Conservation (phyloP, 2,797 vertebrate species). For the Leptoclinus maculatus region DNA sequence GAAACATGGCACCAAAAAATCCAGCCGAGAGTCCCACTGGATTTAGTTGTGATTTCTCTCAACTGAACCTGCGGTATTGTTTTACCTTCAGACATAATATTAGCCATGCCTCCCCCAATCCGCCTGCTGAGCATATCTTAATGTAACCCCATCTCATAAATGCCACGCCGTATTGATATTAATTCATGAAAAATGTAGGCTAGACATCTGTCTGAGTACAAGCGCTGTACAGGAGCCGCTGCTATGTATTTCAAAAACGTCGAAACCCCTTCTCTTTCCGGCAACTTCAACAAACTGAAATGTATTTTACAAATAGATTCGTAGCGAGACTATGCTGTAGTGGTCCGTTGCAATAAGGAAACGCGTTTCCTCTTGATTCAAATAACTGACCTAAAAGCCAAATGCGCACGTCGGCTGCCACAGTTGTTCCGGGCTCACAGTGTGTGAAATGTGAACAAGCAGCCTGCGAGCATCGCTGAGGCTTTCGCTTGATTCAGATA, state of each 20-base stretch:
- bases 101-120: constrained; percentile 35
- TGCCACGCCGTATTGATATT: constrained; percentile 64
- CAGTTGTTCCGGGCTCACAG: constrained; percentile 74
- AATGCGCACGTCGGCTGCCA: constrained; percentile 79
- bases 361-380: constrained; percentile 65
- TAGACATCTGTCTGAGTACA: constrained; percentile 69
- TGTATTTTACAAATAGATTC: background rate
- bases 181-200: constrained; percentile 68
- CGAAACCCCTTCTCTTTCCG: background rate
- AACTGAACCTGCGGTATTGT: constrained; percentile 59
- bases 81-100: constrained; percentile 53
- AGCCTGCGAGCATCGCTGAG: constrained; percentile 60
- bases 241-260: constrained; percentile 24
- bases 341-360: constrained; percentile 25
- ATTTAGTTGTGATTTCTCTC: constrained; percentile 62
- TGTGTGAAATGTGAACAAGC: constrained; percentile 67
- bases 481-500: constrained; percentile 31
- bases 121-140: constrained; percentile 42
- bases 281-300: constrained; percentile 58
- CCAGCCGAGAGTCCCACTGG: constrained; percentile 57
- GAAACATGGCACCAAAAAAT: constrained; percentile 65
- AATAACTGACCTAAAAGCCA: constrained; percentile 79
- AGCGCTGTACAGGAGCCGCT: constrained; percentile 38
- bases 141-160: constrained; percentile 65
- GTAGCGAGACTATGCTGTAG: background rate